Conservation (phyloP, 2,888 invertebrate species). For the Alloscopus bannaensis region DNA sequence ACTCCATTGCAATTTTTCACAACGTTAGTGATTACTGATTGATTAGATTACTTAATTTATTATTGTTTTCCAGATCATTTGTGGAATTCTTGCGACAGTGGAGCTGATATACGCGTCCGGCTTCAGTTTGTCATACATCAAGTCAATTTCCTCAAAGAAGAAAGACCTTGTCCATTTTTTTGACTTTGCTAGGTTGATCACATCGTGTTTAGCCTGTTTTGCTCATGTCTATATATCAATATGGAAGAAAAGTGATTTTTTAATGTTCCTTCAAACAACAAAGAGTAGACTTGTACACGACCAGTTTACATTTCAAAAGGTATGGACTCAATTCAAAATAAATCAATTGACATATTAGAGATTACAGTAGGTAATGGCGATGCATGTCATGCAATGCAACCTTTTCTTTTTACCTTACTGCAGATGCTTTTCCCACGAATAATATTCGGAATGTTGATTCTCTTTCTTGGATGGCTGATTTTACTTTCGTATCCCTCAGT, state of each 20-base stretch:
- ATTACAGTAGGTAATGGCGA: too few species aligned
- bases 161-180: neutral
- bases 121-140: too few species aligned
- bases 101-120: neutral
- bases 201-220: neutral
- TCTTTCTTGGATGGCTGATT: too few species aligned
- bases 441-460: too few species aligned
- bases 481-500: neutral
- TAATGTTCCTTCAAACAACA: neutral
- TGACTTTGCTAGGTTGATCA: neutral
- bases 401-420: neutral
- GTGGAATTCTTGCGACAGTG: neutral
- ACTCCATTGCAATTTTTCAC: too few species aligned
- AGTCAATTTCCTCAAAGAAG: neutral
- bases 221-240: neutral
- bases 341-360: too few species aligned
- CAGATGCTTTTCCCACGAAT: too few species aligned
- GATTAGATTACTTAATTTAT: neutral
- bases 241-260: conserved; percentile 10
- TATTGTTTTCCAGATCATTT: neutral
- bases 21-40: neutral
- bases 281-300: neutral
- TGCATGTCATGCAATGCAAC: neutral
- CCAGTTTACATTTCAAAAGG: neutral
- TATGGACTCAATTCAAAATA: too few species aligned